phyloP scores from a whole-genome alignment of 2,113 vertebrate species.

The Riparia riparia region DNA sequence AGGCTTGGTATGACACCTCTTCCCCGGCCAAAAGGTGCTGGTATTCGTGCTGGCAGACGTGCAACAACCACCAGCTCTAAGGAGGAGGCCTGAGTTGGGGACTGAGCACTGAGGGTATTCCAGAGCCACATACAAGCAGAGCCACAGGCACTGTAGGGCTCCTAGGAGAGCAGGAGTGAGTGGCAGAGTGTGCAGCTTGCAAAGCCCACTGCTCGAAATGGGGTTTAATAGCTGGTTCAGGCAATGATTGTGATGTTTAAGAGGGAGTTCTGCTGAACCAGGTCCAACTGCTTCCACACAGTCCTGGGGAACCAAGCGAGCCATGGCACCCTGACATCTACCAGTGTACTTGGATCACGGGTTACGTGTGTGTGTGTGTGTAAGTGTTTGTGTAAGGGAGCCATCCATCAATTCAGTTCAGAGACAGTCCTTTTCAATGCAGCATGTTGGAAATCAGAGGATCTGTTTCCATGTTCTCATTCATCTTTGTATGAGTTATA shows the following conservation, averaged over 20 bases:
- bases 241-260: background rate
- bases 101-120: background rate
- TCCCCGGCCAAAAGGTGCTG: background rate
- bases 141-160: background rate
- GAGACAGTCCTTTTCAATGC: background rate
- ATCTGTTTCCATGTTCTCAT: background rate
- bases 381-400: background rate
- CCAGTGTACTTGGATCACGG: background rate
- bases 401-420: background rate
- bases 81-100: slow-evolving; percentile 35
- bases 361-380: fast-evolving
- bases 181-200: background rate
- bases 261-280: background rate
- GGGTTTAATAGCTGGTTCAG: background rate
- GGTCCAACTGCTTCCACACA: background rate
- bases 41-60: slow-evolving; percentile 9
- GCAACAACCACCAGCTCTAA: background rate
- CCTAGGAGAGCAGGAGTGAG: background rate
- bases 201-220: background rate
- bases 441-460: background rate
- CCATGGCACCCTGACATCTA: background rate
- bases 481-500: background rate
- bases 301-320: background rate
- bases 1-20: slow-evolving; percentile 19
- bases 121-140: background rate